These are phyloP conservation scores for Urosaurus nigricauda DNA, from an alignment of 2,797 vertebrate genomes.

Conservation along the genomic window DNA sequence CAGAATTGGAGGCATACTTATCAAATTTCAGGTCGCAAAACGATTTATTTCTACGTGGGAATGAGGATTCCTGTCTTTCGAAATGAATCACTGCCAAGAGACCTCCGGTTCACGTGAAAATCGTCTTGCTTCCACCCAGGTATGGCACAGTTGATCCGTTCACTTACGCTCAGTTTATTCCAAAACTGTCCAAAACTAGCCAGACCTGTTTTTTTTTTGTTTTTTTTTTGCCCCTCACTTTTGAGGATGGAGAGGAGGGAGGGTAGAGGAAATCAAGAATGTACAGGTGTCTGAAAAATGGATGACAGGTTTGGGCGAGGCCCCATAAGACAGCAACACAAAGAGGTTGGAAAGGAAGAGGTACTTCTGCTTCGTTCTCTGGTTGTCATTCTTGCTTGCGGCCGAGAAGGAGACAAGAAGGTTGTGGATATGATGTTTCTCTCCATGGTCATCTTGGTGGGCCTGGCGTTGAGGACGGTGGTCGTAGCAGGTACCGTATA, in stretches of 20 bases:
- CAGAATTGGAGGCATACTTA: too few species aligned
- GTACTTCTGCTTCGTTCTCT: too few species aligned
- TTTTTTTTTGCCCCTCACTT: slow-evolving; percentile 1
- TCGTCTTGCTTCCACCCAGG: background rate
- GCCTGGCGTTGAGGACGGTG: accelerated
- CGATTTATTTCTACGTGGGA: too few species aligned
- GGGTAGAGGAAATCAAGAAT: slow-evolving; percentile 46
- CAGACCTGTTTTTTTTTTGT: slow-evolving; percentile 66
- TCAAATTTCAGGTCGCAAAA: too few species aligned
- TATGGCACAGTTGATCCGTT: too few species aligned
- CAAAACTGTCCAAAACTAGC: slow-evolving; percentile 51
- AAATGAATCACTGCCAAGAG: background rate
- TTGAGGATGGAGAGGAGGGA: slow-evolving; percentile 6
- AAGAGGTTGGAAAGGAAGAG: background rate
- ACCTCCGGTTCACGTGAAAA: background rate
- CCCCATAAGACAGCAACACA: background rate
- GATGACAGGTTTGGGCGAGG: slow-evolving; percentile 41
- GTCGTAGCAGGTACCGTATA: background rate
- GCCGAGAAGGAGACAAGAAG: background rate
- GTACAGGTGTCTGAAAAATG: slow-evolving; percentile 45
- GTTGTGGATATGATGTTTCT: background rate
- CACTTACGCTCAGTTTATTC: background rate
- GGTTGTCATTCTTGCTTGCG: background rate
- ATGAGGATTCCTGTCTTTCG: background rate
- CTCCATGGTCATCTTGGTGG: background rate